Evolutionary conservation across 2,797 vertebrate species (phyloP), one percentile per base, ranked within the genome.

Genomic region (Euthynnus affinis): DNA sequence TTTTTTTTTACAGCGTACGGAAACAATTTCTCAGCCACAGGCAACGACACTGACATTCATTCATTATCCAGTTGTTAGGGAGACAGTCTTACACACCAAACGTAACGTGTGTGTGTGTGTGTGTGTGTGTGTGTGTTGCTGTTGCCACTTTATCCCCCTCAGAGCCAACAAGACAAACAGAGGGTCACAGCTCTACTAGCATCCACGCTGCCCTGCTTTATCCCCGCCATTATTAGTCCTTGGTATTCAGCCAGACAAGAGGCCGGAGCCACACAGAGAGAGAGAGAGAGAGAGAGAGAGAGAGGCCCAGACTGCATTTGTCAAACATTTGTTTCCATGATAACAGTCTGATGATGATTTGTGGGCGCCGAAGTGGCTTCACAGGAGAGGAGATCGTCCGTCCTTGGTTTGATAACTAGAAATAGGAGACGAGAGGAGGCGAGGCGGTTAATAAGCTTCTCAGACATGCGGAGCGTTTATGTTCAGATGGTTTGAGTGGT

Each of bases 321-420:
- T n/a, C 40, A 25, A 14, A 58, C n/a, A 14, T 64, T 57, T 52
- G 70, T 73, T 71, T 57, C 46, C 72, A 76, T 80, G 64, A 85
- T 71, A 76, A 71, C 61, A 55, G 64, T 23, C 40, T 71, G 71
- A 80, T n/a, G n/a, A 40, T 46, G 71, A 64, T 6, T 65, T 22
- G 71, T 71, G 60, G 79, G 71, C 65, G 9, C 51, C 42, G 20
- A 51, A 72, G 65, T 55, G 69, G 78, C 46, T 71, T 57, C 3
- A 23, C 65, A 51, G 49, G 37, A 75, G 56, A 76, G n/a, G n/a
- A n/a, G n/a, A n/a, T n/a, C n/a, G n/a, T n/a, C 63, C 34, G 70
- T 76, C 65, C 59, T 68, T 44, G 61, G 66, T n/a, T 53, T 69
- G 55, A 66, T 62, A 55, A 56, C 34, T 62, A 66, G 49, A 73